Base-by-base conservation (phyloP, 2,797 vertebrate species). In the Argya squamiceps region DNA sequence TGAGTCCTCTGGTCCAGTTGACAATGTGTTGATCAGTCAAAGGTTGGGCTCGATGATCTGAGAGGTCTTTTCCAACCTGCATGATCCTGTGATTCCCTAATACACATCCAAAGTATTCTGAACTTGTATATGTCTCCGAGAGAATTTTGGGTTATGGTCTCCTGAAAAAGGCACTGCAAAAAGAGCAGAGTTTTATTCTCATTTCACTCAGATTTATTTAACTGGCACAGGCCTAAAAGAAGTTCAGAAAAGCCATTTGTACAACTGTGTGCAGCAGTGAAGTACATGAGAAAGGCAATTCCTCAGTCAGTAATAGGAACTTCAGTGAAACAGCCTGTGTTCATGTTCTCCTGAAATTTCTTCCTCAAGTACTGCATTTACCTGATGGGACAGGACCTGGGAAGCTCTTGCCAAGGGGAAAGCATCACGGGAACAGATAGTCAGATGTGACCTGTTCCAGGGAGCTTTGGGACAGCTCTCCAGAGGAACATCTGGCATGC, bases 131-230 rank as follows among this genome's bases (percentile, higher is more conserved):
- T 9, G 29, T 52, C 44, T 63, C 5, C 67, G 24, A 59, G 24
- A 84, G 3, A 15, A 64, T 67, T 75, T 56, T 6, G 18, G 18
- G 7, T 8, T 64, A 26, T 2, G 0, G 1, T 49, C 15, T 26
- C 62, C 27, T 41, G 29, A 78, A 89, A 84, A 71, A 87, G 37
- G 23, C 15, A 43, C 2, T 6, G 11, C n/a, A 32, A 43, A 69
- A 46, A 49, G 12, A 49, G 5, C 26, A 47, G 19, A 39, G 4
- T 21, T 47, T 77, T 75, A 41, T 56, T 59, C 29, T 75, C 11
- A 60, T 52, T 88, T 68, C 19, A 29, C 9, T 84, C 29, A 47
- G 8, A 41, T 78, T 44, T 50, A 34, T 91, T 84, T 11, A 29
- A 36, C n/a, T 44, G 15, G 3, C 9, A 84, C 4, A 47, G 8